Base-by-base conservation (phyloP, 1,140 invertebrate species). In the Pectinophora gossypiella region DNA sequence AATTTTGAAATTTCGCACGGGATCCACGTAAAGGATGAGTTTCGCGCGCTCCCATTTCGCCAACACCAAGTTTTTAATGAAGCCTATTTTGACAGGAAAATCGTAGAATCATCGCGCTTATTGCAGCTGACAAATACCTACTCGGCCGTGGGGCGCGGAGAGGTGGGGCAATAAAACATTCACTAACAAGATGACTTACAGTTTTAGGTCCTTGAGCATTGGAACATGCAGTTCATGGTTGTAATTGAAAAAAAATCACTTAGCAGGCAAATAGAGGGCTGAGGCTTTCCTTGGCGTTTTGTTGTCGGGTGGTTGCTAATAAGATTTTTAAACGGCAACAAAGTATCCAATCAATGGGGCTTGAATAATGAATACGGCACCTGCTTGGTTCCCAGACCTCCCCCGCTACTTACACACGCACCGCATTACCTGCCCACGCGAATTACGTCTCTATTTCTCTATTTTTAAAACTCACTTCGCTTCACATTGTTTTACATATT, bases 321-420 rank as follows among this genome's bases (percentile, higher is more conserved):
- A 86, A 86, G 83, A 83, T 86, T 86, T 86, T 86, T 86, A 86
- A 85, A 86, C 79, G 79, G 77, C 81, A 82, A 85, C 82, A 86
- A 86, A 86, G 79, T 86, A 85, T 80, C 83, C 81, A 86, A 86
- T 86, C 83, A 86, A 86, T 86, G 83, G 76, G 64, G 77, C 78
- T 80, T 86, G 83, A 86, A 86, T 86, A 86, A 86, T 86, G 83
- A 86, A 86, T 82, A 76, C 67, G 71, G 67, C 83, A 86, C 81
- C 83, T 86, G 83, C 72, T 54, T 63, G 59, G 72, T 82, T 85
- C 82, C 61, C 77, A 83, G 69, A 72, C 72, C 72, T 62, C 79
- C 79, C 76, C 73, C 66, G 56, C 50, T 38, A 52, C 56, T 67
- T 75, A 75, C 76, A 78, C 80, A 85, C 83, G 82, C 82, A 85